Base-by-base conservation (phyloP, 2,113 vertebrate species). In the Oplegnathus fasciatus region DNA sequence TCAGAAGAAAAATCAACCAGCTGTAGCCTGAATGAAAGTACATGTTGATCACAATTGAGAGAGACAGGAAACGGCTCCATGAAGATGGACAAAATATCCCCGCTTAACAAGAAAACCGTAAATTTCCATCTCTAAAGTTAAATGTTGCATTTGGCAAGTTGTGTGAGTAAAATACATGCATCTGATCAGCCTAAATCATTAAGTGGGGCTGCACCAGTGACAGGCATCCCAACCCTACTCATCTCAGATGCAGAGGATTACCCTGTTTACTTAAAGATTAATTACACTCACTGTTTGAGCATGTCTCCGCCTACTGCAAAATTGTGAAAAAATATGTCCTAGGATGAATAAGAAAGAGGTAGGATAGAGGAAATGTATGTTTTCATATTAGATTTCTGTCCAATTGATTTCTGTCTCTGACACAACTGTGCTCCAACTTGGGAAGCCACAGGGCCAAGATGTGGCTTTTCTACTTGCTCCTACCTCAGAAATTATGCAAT, bases 21-120 rank as follows among this genome's bases (percentile, higher is more conserved):
- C 11, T 60, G 18, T 10, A 44, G 32, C 55, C 18, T n/a, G 5
- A 32, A 32, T 44, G 46, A 22, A 26, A 11, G 32, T 18, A 52
- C 52, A 62, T 54, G 37, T 4, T 78, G 79, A 69, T 82, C 44
- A 82, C 44, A 67, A 34, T 65, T 77, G 58, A 24, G 28, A 66
- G 24, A 37, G 26, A 34, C 30, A 30, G 15, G 20, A 65, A 55
- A 62, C n/a, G 15, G 24, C 11, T 64, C 15, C 15, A 46, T 4
- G 15, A 32, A 42, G n/a, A 30, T 15, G 3, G 37, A 6, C 28
- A 72, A 66, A 0, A 60, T 5, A 6, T 50, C 22, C 11, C n/a
- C 1, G n/a, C 20, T 15, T 9, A 22, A 52, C 13, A 20, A 61
- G 22, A 46, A 73, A 50, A 48, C 6, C 9, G 50, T 7, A 9